Percentiles rank a stretch among this genome's conserved stretches.
Conservation (phyloP, 2,113 vertebrate species). For the Rhegmatorhina hoffmannsi region DNA sequence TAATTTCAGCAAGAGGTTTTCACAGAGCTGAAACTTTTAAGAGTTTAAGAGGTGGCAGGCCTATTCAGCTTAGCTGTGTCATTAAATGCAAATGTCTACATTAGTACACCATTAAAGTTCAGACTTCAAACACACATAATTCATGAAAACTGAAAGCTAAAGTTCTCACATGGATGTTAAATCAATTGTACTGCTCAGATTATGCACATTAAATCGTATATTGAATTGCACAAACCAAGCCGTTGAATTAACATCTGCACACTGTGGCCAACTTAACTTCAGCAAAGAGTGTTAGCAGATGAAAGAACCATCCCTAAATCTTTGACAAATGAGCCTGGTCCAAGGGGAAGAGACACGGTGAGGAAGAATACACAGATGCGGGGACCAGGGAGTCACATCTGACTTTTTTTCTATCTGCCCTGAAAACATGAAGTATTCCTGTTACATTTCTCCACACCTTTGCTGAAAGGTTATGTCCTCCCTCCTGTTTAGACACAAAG, state of each 20-base stretch:
- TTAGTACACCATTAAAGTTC: conserved; percentile 4
- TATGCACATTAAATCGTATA: neutral
- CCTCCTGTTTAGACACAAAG: neutral
- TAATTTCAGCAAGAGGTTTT: neutral
- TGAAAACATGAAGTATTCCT: neutral
- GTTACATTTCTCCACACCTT: neutral
- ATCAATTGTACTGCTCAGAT: conserved; percentile 18
- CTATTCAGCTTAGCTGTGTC: neutral
- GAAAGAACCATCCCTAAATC: neutral
- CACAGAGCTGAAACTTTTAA: neutral
- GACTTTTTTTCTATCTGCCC: neutral
- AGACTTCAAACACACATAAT: conserved; percentile 32
- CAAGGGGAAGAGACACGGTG: neutral
- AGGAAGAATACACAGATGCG: neutral
- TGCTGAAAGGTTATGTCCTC: neutral
- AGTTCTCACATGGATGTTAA: neutral
- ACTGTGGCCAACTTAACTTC: neutral
- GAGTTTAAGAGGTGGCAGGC: neutral
- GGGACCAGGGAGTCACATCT: neutral
- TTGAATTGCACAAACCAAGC: conserved; percentile 5
- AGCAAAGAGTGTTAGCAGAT: neutral
- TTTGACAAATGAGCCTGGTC: neutral
- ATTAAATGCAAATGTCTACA: conserved; percentile 35
- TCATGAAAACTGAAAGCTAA: conserved; percentile 25
- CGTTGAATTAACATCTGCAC: neutral